Evolutionary conservation across 2,888 invertebrate species (phyloP).

Genomic region (Peribatodes rhomboidaria): DNA sequence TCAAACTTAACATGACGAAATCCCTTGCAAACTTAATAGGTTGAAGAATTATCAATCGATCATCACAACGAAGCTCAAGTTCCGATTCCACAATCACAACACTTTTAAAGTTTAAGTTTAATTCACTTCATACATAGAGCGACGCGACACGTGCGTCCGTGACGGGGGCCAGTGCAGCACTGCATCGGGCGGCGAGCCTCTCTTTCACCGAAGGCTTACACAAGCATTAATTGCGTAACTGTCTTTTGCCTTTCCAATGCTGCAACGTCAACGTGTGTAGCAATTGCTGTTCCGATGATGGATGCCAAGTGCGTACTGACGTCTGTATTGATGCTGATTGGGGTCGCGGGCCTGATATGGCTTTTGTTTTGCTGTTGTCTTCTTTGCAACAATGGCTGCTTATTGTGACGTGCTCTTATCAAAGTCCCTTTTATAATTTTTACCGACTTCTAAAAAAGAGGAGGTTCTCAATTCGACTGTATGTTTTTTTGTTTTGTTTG

Average conservation of each 20-base stretch:
- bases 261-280: conserved; percentile 61
- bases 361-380: conserved; percentile 17
- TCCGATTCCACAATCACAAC: conserved; percentile 50
- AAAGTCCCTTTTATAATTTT: conserved; percentile 1
- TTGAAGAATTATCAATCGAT: not conserved
- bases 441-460: no score
- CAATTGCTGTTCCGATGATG: conserved; percentile 61
- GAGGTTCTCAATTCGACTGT: no score
- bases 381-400: not conserved
- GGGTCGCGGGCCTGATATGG: conserved; percentile 12
- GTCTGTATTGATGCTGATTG: conserved; percentile 17
- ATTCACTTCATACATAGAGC: conserved; percentile 36
- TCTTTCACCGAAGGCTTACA: conserved; percentile 80
- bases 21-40: not conserved
- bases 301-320: conserved; percentile 39
- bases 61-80: conserved; percentile 46
- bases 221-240: conserved; percentile 76
- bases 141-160: conserved; percentile 60
- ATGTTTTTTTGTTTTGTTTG: no score
- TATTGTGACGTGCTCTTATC: not conserved
- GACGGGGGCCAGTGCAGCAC: conserved; percentile 70
- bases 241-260: conserved; percentile 78
- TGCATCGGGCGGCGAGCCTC: conserved; percentile 65
- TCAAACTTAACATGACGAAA: not conserved
- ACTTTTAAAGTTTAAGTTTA: conserved; percentile 18